A percentile compares a stretch with the other conserved stretches of the same genome.
Conservation (phyloP, 2,113 vertebrate genomes). For the Eptesicus fuscus region DNA sequence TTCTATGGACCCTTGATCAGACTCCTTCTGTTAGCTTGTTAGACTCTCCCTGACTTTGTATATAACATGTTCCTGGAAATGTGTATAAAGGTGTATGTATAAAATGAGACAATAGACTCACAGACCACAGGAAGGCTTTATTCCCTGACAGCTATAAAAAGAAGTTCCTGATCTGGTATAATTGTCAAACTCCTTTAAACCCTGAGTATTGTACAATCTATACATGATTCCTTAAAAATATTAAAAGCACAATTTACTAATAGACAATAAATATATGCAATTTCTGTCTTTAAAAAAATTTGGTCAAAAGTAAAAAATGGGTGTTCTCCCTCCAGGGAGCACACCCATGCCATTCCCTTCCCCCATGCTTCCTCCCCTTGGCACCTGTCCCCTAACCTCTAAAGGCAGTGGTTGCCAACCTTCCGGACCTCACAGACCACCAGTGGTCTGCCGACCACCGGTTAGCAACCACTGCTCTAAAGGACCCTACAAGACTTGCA, state of each 20-base stretch:
- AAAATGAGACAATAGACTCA: neutral
- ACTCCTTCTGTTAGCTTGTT: neutral
- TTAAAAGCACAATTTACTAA: neutral
- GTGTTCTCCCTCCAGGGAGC: no score
- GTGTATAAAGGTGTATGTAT: neutral
- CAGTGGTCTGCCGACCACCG: no score
- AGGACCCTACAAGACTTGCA: no score
- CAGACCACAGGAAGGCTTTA: neutral
- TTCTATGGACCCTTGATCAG: neutral
- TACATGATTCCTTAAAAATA: neutral
- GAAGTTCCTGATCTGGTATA: neutral
- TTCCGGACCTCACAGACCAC: no score
- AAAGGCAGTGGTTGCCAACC: no score
- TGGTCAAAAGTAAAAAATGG: neutral
- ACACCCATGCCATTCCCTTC: no score
- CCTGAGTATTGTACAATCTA: neutral
- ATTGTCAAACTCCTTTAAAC: constrained; percentile 23
- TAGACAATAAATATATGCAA: neutral
- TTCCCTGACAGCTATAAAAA: neutral
- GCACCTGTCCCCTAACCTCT: no score
- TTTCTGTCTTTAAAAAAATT: neutral
- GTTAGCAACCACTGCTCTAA: no score
- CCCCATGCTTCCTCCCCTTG: no score
- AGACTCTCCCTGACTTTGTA: neutral
- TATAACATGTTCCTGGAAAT: neutral